These are phyloP conservation scores for Tryphoninae sp. DNA, from an alignment of 2,888 invertebrate genomes.

Conservation along the genomic window DNA sequence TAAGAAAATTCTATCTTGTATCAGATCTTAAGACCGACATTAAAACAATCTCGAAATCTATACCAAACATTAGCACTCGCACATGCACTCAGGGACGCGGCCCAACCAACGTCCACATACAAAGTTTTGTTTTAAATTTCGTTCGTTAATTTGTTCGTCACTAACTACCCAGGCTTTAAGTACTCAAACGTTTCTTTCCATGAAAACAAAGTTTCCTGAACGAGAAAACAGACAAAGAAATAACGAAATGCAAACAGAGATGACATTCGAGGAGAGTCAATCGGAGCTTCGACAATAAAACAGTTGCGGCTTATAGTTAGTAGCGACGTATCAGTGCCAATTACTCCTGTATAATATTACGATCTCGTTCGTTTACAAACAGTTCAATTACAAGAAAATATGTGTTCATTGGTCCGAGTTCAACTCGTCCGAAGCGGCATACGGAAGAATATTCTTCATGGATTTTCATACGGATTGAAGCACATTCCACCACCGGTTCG, in stretches of 20 bases:
- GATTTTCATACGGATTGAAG: conserved; percentile 59
- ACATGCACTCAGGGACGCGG: too few species aligned
- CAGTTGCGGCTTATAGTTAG: not conserved
- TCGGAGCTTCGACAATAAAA: not conserved
- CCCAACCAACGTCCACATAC: too few species aligned
- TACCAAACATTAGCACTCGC: too few species aligned
- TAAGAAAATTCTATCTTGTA: too few species aligned
- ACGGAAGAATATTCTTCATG: conserved; percentile 28
- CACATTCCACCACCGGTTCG: conserved; percentile 52
- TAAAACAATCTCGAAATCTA: too few species aligned
- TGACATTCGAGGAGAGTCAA: conserved; percentile 21
- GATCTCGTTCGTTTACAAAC: conserved; percentile 39
- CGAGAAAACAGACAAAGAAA: conserved; percentile 6
- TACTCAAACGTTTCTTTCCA: too few species aligned
- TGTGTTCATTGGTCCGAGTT: not conserved
- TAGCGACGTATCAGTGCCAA: not conserved
- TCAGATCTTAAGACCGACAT: too few species aligned
- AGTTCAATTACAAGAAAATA: conserved; percentile 34
- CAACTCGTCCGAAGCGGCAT: not conserved
- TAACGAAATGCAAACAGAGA: conserved; percentile 3
- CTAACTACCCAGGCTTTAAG: too few species aligned
- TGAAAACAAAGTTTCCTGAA: conserved; percentile 7
- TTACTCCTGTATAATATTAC: conserved; percentile 43
- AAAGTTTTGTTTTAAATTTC: too few species aligned
- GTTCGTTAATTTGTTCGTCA: too few species aligned